A percentile compares a stretch with the other conserved stretches of the same genome.
These are phyloP conservation scores for Mycalesis mineus DNA, from an alignment of 2,888 invertebrate genomes.

Conservation along the genomic window DNA sequence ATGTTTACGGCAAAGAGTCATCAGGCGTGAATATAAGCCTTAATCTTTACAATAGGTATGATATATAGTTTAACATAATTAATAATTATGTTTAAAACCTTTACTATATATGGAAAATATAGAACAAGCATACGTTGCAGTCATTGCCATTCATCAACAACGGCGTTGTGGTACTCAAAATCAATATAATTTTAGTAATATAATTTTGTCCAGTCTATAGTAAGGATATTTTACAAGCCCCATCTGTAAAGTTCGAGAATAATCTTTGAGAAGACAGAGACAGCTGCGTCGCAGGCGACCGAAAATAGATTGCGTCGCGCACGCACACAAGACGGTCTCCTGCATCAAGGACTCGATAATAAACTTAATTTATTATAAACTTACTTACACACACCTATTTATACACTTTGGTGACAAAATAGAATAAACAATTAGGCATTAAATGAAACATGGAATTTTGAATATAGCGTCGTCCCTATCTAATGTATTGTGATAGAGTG, in stretches of 20 bases:
- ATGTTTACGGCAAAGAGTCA: too few species aligned
- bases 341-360: conserved; percentile 37
- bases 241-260: conserved; percentile 31
- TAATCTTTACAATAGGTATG: too few species aligned
- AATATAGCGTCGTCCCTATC: conserved; percentile 22
- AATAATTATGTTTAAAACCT: too few species aligned
- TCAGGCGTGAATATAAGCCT: too few species aligned
- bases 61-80: too few species aligned
- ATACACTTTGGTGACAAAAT: too few species aligned
- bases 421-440: neutral
- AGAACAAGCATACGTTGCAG: too few species aligned
- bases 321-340: conserved; percentile 53
- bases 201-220: too few species aligned
- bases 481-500: conserved; percentile 28
- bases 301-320: conserved; percentile 63
- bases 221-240: neutral
- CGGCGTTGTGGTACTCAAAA: too few species aligned
- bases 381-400: conserved; percentile 9
- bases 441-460: conserved; percentile 9
- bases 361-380: conserved; percentile 4
- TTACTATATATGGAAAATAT: too few species aligned
- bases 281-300: conserved; percentile 54
- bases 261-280: conserved; percentile 63
- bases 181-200: too few species aligned
- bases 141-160: too few species aligned